These are phyloP conservation scores for Acronicta alni DNA, from an alignment of 2,888 invertebrate species.

Conservation along the genomic window DNA sequence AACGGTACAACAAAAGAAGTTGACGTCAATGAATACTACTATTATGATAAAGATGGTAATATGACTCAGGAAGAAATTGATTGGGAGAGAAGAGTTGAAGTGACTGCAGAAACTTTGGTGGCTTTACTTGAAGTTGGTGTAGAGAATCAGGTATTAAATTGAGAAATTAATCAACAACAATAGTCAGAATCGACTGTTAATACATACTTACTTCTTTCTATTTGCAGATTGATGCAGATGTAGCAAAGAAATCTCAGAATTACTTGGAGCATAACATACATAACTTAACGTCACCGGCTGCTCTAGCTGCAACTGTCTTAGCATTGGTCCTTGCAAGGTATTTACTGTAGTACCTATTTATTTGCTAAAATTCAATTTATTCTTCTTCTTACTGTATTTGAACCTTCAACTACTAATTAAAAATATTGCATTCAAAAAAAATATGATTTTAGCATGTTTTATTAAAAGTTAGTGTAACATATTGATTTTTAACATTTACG, in stretches of 20 bases:
- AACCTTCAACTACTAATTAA: no score
- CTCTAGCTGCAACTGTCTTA: constrained; percentile 89
- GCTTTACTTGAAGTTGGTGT: constrained; percentile 90
- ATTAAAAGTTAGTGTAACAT: no score
- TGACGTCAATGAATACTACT: constrained; percentile 84
- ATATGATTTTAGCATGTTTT: no score
- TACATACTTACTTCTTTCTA: background rate
- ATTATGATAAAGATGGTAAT: constrained; percentile 86
- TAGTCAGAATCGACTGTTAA: background rate
- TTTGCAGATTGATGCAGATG: constrained; percentile 84
- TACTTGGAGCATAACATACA: constrained; percentile 89
- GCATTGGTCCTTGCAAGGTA: constrained; percentile 89
- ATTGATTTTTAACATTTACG: no score
- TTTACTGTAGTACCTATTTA: background rate
- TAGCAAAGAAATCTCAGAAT: constrained; percentile 86
- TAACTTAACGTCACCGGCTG: constrained; percentile 88
- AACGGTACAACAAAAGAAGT: constrained; percentile 78
- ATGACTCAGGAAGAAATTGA: constrained; percentile 84
- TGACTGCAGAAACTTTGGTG: constrained; percentile 90
- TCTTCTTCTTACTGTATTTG: no score
- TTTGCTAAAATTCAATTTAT: no score
- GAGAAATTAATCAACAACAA: background rate
- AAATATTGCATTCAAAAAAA: no score
- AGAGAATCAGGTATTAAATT: constrained; percentile 85
- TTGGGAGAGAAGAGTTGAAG: constrained; percentile 89